Base-by-base conservation (phyloP, 2,113 vertebrate genomes). In the Trogon melanurus region DNA sequence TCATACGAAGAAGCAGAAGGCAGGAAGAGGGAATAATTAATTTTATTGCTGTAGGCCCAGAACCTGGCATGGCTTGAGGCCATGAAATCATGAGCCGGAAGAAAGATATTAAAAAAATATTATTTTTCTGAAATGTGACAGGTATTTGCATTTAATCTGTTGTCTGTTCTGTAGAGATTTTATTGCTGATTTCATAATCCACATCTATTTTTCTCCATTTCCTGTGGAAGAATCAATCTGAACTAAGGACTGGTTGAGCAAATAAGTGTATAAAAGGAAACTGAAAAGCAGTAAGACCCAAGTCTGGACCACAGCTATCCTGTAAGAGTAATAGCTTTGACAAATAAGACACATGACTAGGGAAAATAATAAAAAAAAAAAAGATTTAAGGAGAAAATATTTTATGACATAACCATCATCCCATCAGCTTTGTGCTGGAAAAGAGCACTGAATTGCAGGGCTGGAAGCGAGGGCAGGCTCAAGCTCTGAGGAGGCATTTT, bases 381-480 rank as follows among this genome's bases (percentile, higher is more conserved):
- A 29, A 0, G 5, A 44, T 32, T 38, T 38, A 48, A 62, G 47
- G 29, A 80, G 48, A 32, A 64, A 53, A 50, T 10, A 9, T 29
- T 56, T 45, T 34, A 47, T 79, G 60, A 56, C 14, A 5, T 70
- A 89, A 78, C 18, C 0, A 0, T 64, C 10, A 0, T 45, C 47
- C 38, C 47, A 11, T 32, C 3, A 9, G 26, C 19, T 86, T 79
- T 61, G 53, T 4, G 2, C 60, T 69, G 57, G 20, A 27, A 26
- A 71, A 34, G 41, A 38, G 13, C 2, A 3, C 18, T 10, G 45
- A 75, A 53, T 4, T 79, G 30, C 25, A 75, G 41, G 32, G 45
- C n/a, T 88, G 75, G 47, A 70, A 58, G 12, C 0, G 3, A 51
- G 26, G 22, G 44, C 32, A 76, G n/a, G 61, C 30, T 74, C 12